Evolutionary conservation across 2,113 vertebrate genomes (phyloP), one percentile per base, ranked within the genome.

Genomic region (Tenebrosternarchus preto): DNA sequence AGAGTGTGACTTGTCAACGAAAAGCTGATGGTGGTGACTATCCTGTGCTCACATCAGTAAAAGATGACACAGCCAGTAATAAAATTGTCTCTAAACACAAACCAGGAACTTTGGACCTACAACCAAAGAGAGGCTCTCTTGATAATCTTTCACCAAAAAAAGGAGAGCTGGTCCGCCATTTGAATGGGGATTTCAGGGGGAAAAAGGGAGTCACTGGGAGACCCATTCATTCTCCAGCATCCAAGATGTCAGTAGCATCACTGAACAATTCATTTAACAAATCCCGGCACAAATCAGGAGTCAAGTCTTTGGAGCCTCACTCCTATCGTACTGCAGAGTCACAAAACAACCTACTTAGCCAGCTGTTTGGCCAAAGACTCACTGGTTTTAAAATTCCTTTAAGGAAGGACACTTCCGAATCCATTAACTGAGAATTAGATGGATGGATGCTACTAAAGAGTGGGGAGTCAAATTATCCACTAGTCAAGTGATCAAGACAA

Each of bases 371-470:
- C 80, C 97, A 97, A 84, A 97, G 96, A 92, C 93, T 99, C 87
- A 97, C 97, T 76, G 96, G 97, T 92, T 99, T 99, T 93, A 99
- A 98, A 92, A 99, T 99, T 92, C 98, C 98, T 91, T 90, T 99
- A 77, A 95, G 96, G 85, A 97, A 96, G 91, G 96, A 96, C 88
- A 90, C 94, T 85, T 94, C 95, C 20, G 95, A 98, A 88, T 95
- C 94, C 92, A 92, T 94, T 88, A 93, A 92, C 91, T 92, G 82
- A 91, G 80, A 68, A 84, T 83, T 43, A 85, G 67, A 87, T 88
- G 67, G 73, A 80, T 88, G 67, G 73, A 80, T 77, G 80, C 89
- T 91, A 91, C 92, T 88, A 91, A 87, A 90, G 88, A 85, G 86
- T 81, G 86, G 88, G 88, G 86, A 85, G 70, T 85, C 83, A 66